These are phyloP conservation scores for Enteromius fasciolatus DNA, from an alignment of 2,797 vertebrate species.

Conservation along the genomic window DNA sequence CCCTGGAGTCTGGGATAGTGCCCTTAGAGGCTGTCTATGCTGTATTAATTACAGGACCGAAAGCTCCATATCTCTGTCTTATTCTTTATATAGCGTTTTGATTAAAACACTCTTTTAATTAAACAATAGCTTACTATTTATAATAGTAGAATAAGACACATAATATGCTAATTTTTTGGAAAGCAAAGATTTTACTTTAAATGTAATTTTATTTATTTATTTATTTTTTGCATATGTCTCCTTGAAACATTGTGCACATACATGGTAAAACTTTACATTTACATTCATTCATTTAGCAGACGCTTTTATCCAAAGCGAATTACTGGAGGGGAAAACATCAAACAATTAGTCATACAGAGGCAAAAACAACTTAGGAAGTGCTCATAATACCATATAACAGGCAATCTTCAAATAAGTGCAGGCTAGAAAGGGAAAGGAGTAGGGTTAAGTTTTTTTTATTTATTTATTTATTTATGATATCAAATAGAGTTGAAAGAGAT, in stretches of 20 bases:
- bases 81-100: not conserved
- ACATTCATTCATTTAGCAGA: too few species aligned
- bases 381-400: too few species aligned
- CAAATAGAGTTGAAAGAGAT: too few species aligned
- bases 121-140: not conserved
- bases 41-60: conserved; percentile 20
- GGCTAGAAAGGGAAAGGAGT: too few species aligned
- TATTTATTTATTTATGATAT: too few species aligned
- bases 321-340: too few species aligned
- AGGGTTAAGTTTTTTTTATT: too few species aligned
- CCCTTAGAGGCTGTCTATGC: not conserved
- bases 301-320: too few species aligned
- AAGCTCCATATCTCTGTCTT: not conserved
- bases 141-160: not conserved
- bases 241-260: not conserved
- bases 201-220: not conserved
- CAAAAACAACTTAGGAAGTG: too few species aligned
- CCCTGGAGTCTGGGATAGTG: conserved; percentile 28
- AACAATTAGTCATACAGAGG: too few species aligned
- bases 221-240: not conserved
- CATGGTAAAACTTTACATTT: too few species aligned
- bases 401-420: too few species aligned
- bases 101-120: not conserved
- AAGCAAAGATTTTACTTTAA: not conserved
- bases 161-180: not conserved